Evolutionary conservation across 2,888 invertebrate species (phyloP).

Genomic region (Eupeodes luniger): DNA sequence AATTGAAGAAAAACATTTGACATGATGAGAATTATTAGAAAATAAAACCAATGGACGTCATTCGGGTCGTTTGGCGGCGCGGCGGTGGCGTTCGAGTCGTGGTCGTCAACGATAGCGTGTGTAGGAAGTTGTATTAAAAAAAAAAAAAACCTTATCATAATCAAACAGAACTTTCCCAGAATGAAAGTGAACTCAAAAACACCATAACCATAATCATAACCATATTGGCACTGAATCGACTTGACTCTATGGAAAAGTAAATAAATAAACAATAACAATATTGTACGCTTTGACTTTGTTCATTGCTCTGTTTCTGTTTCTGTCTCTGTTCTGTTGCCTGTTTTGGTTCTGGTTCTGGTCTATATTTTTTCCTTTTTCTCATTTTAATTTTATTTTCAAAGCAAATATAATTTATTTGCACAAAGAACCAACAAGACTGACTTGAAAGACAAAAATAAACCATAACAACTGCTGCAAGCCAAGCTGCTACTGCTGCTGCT

Average conservation of each 20-base stretch:
- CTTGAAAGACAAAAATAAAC: not conserved
- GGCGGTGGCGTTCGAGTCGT: too few relatives aligned
- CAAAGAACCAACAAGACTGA: not conserved
- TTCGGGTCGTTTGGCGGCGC: not conserved
- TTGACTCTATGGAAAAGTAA: not conserved
- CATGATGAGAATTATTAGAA: not conserved
- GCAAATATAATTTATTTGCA: slow-evolving; percentile 33
- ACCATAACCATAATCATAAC: not conserved
- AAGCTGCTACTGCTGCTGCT: not conserved
- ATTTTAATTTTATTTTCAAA: not conserved
- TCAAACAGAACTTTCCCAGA: slow-evolving; percentile 49
- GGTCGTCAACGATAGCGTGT: too few relatives aligned
- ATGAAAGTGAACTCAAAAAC: slow-evolving; percentile 50
- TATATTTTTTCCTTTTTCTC: not conserved
- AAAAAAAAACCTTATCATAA: not conserved
- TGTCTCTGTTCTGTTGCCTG: not conserved
- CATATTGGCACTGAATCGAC: not conserved
- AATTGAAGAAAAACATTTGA: not conserved
- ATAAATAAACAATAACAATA: not conserved
- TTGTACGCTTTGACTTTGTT: too few relatives aligned
- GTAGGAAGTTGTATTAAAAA: slow-evolving; percentile 14
- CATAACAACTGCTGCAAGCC: not conserved
- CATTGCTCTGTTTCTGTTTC: slow-evolving; percentile 17
- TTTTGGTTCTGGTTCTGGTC: not conserved
- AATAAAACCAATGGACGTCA: slow-evolving; percentile 33